Evolutionary conservation across 2,113 vertebrate species (phyloP), one percentile per base, ranked within the genome.

Genomic region (Isurus oxyrinchus): DNA sequence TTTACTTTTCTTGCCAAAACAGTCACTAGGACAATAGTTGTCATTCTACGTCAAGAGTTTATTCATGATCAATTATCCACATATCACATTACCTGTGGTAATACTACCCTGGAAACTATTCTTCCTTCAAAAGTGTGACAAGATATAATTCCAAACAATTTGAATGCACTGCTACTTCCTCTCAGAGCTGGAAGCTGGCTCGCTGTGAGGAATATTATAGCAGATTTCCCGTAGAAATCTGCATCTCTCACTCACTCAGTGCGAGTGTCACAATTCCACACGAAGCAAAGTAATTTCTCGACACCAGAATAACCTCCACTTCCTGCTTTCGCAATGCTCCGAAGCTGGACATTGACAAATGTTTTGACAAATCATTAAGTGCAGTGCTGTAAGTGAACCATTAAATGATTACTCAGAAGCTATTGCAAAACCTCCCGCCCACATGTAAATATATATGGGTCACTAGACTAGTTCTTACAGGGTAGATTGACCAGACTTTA

Each of bases 1-100:
- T 21, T 93, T 94, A 21, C 35, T 63, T 23, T 40, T 14, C 59
- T 19, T 63, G 59, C 59, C 90, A 63, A 63, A 61, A 94, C 16
- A 94, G 35, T 94, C 90, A 63, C 90, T 40, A 13, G 21, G 59
- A 63, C 35, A 40, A 63, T 10, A 49, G 59, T n/a, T 61, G 31
- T 40, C 14, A 40, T 35, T 16, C 59, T 63, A 40, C 23, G 59
- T 7, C 3, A 94, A 6, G 5, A 4, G n/a, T 6, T 93, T 40
- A 63, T 63, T 94, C 59, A 63, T 23, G 2, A 40, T 94, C n/a
- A 61, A 66, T 63, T 23, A 66, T 40, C 16, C 59, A n/a, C 21
- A 11, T 61, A 63, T 94, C 90, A 63, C 90, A 21, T 94, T 94
- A 94, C n/a, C 90, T 94, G 90, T 40, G 59, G n/a, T 40, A 94